These are phyloP conservation scores for Eulemur rubriventer DNA, from an alignment of 2,797 vertebrate species.

Conservation along the genomic window DNA sequence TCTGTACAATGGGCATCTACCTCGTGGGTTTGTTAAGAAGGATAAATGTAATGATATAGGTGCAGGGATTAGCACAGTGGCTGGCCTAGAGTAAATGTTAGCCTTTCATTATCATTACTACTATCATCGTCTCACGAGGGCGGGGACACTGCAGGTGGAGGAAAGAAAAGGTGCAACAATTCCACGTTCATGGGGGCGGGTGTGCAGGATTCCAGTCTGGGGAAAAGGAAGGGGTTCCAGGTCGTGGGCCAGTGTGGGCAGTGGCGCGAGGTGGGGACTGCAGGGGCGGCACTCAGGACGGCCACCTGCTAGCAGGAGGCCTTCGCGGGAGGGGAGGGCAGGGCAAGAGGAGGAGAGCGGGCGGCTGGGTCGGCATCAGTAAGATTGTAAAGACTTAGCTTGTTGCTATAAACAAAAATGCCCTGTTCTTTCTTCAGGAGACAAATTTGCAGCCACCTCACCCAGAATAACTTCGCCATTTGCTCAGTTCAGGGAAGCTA, in stretches of 20 bases:
- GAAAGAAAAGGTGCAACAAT: accelerated
- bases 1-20: background rate
- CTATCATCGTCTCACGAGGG: background rate
- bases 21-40: background rate
- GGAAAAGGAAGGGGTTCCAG: background rate
- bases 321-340: background rate
- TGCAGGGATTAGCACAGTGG: background rate
- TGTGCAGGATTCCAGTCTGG: background rate
- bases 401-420: background rate
- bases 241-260: accelerated
- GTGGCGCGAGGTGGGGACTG: accelerated
- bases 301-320: background rate
- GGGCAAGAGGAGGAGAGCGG: background rate
- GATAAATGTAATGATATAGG: background rate
- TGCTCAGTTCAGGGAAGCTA: background rate
- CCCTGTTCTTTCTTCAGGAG: background rate
- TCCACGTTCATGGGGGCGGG: accelerated
- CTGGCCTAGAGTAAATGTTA: background rate
- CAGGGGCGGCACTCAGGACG: background rate
- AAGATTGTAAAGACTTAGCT: background rate
- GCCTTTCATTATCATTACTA: too few species aligned
- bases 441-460: background rate
- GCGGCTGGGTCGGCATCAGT: accelerated
- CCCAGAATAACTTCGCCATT: background rate
- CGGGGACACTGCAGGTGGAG: too few species aligned